These are phyloP conservation scores for Megalurothrips usitatus DNA, from an alignment of 2,888 invertebrate genomes.

Conservation along the genomic window DNA sequence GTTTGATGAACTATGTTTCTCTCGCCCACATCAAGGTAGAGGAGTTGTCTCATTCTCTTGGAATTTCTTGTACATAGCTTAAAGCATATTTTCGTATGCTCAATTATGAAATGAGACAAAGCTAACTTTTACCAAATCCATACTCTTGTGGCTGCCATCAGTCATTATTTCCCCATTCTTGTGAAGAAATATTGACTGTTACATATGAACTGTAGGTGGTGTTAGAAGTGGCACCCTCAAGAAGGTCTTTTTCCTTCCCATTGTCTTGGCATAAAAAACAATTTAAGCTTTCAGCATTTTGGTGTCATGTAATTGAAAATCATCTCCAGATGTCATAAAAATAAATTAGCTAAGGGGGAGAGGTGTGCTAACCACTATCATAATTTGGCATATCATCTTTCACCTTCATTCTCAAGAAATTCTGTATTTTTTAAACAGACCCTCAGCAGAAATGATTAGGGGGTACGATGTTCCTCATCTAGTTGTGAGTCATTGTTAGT, in stretches of 20 bases:
- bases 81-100: constrained; percentile 19
- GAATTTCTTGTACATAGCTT: constrained; percentile 4
- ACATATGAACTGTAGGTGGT: too few species aligned
- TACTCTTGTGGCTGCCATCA: background rate
- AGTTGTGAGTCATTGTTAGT: background rate
- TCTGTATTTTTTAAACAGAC: background rate
- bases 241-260: too few species aligned
- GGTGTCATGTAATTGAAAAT: too few species aligned
- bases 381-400: too few species aligned
- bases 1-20: background rate
- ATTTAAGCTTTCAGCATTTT: too few species aligned
- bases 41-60: background rate
- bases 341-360: too few species aligned
- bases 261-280: too few species aligned
- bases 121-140: background rate
- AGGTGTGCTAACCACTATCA: too few species aligned
- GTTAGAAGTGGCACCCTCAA: too few species aligned
- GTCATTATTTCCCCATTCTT: background rate
- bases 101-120: background rate
- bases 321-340: too few species aligned
- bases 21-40: constrained; percentile 4
- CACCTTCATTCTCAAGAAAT: background rate
- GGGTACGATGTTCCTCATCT: background rate
- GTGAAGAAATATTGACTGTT: background rate
- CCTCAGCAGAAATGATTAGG: background rate